Evolutionary conservation across 1,140 invertebrate genomes (phyloP).

Genomic region (Musca domestica): DNA sequence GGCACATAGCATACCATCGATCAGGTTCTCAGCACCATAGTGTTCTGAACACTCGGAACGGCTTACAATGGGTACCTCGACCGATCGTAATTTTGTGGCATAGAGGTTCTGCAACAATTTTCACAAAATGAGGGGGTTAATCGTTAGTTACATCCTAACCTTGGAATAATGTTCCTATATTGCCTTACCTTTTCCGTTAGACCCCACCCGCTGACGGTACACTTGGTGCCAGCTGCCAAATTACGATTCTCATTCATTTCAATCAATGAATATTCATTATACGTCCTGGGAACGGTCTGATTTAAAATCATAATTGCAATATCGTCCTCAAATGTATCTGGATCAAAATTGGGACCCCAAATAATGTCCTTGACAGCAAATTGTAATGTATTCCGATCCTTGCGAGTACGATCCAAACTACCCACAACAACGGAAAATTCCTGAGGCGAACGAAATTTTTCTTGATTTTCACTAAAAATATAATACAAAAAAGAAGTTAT

Average conservation of each 20-base stretch:
- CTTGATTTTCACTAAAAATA: neutral
- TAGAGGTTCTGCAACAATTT: constrained; percentile 7
- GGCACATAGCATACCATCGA: constrained; percentile 38
- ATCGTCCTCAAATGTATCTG: constrained; percentile 13
- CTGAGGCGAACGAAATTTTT: neutral
- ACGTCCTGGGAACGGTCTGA: neutral
- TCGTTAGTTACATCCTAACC: neutral
- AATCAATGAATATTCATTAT: neutral
- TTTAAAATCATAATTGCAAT: constrained; percentile 31
- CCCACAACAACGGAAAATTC: constrained; percentile 29
- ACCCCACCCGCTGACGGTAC: constrained; percentile 42
- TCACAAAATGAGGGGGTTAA: neutral
- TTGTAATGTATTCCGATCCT: constrained; percentile 21
- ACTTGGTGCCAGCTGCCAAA: neutral
- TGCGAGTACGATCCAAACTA: constrained; percentile 30
- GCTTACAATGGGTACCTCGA: constrained; percentile 28
- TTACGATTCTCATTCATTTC: neutral
- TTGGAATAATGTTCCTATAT: neutral
- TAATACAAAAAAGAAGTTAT: neutral
- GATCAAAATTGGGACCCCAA: constrained; percentile 30
- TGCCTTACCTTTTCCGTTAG: constrained; percentile 34
- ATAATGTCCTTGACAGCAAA: constrained; percentile 2
- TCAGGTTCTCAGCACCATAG: neutral
- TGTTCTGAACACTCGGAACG: neutral
- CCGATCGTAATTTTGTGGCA: constrained; percentile 30